Base-by-base conservation (phyloP, 2,113 vertebrate species). In the Eulacestoma nigropectus region DNA sequence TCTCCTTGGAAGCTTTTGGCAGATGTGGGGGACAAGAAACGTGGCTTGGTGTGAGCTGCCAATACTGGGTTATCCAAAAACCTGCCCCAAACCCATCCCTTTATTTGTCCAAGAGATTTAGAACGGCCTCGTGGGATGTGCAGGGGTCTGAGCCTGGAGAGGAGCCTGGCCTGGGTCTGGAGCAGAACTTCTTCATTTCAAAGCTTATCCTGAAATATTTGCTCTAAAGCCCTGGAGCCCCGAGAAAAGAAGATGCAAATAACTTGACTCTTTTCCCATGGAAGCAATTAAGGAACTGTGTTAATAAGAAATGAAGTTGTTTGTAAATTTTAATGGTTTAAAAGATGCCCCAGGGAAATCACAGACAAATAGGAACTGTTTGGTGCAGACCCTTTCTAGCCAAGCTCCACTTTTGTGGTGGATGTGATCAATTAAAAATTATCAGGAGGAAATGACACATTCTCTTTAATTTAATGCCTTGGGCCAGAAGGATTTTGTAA, bases 211-310 rank as follows among this genome's bases (percentile, higher is more conserved):
- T 90, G 27, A 70, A 89, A 87, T n/a, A 76, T 72, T 93, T 95
- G 88, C 27, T 17, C 57, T 19, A 44, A 95, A 78, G 79, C 95
- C 90, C 90, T 55, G 93, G 93, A 96, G 96, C 95, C 78, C 52
- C 35, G 37, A 80, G 95, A 88, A 91, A 90, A 93, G 92, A 93
- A 79, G 82, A 97, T 97, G 96, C 93, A 92, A 95, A 96, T 96
- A 95, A 90, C 84, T 96, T 74, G 39, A 88, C 87, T 96, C 74
- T 97, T 95, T 96, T 96, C 97, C 97, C 97, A 97, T 91, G 97
- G 89, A 97, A 96, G 96, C 97, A 97, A 96, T 97, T 97, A 97
- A 93, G 93, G 94, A 96, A 84, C 84, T 81, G 95, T 95, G 96
- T 97, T 97, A 97, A 97, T 97, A 95, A 95, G 96, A 96, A 95